Percentiles rank a stretch among this genome's conserved stretches.
Conservation (phyloP, 2,113 vertebrate genomes). For the Leucosticte australis region DNA sequence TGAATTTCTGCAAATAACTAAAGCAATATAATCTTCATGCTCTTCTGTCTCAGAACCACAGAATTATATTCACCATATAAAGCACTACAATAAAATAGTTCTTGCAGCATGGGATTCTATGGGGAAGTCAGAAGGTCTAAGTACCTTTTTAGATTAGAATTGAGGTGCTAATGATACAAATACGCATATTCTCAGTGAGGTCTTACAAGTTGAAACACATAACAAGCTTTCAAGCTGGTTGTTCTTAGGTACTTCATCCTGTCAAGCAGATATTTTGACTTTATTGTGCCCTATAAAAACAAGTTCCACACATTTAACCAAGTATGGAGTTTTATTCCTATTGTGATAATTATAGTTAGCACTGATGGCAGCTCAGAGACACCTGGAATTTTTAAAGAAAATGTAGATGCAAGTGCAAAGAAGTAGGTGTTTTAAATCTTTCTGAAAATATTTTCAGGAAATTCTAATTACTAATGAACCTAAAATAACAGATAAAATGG, state of each 20-base stretch:
- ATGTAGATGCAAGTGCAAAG: background rate
- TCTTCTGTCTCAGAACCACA: conserved; percentile 41
- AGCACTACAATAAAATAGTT: conserved; percentile 57
- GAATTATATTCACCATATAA: conserved; percentile 23
- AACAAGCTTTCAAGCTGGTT: conserved; percentile 69
- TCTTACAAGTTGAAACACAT: conserved; percentile 46
- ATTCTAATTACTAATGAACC: background rate
- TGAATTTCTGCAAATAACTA: conserved; percentile 75
- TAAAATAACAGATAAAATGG: background rate
- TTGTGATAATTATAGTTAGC: background rate
- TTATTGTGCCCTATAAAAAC: background rate
- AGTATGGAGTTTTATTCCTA: background rate
- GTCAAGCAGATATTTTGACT: conserved; percentile 15
- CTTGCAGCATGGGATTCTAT: conserved; percentile 67
- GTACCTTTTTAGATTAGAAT: conserved; percentile 59
- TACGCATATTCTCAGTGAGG: background rate
- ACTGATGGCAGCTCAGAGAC: background rate
- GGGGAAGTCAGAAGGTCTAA: conserved; percentile 64
- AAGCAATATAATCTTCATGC: conserved; percentile 70
- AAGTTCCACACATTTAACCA: conserved; percentile 2
- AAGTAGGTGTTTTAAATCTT: background rate
- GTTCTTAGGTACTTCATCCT: conserved; percentile 43
- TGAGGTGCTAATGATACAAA: conserved; percentile 53
- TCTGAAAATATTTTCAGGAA: background rate
- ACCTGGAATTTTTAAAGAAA: background rate